A percentile compares a stretch with the other conserved stretches of the same genome.
Conservation (phyloP, 2,888 invertebrate genomes). For the Drosophila mulleri region DNA sequence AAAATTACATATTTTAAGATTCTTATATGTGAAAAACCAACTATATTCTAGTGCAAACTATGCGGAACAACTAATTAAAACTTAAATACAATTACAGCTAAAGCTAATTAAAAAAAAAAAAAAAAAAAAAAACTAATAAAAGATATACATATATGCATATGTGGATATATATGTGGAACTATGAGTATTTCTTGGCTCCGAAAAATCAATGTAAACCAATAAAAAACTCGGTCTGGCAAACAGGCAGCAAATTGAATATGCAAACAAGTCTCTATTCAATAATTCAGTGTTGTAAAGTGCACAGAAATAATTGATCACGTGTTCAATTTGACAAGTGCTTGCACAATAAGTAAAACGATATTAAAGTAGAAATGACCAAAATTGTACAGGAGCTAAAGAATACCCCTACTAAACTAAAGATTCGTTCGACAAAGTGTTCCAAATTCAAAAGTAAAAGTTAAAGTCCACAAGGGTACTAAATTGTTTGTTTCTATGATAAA, state of each 20-base stretch:
- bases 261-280: not conserved
- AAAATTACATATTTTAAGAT: constrained; percentile 47
- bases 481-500: constrained; percentile 2
- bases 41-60: constrained; percentile 61
- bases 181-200: constrained; percentile 21
- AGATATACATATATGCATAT: constrained; percentile 4
- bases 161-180: not conserved
- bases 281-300: not conserved
- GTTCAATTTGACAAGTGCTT: not conserved
- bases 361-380: not conserved
- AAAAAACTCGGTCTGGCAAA: no score
- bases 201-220: not conserved
- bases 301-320: not conserved
- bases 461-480: not conserved
- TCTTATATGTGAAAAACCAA: constrained; percentile 50
- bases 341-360: not conserved
- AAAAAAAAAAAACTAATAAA: not conserved
- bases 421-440: constrained; percentile 2
- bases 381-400: not conserved
- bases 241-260: not conserved
- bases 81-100: constrained; percentile 29
- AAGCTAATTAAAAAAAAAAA: constrained; percentile 21
- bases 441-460: not conserved
- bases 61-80: constrained; percentile 69
- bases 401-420: constrained; percentile 1